A percentile compares a stretch with the other conserved stretches of the same genome.
Conservation (phyloP, 2,113 vertebrate genomes). For the Rhinogobius similis region DNA sequence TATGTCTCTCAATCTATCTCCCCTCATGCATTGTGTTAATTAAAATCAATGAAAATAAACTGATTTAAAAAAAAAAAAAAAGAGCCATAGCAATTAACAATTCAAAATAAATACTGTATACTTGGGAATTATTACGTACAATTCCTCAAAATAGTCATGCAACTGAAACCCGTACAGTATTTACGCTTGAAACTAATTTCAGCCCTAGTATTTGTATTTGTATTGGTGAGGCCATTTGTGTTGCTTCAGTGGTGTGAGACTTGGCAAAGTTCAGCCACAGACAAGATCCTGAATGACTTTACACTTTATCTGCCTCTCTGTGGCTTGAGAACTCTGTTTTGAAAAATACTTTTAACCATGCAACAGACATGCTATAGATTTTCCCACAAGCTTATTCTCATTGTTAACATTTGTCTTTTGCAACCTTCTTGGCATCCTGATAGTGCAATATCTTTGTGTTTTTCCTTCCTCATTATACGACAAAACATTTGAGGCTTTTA, state of each 20-base stretch:
- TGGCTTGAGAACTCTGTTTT: conserved; percentile 63
- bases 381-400: conserved; percentile 66
- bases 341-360: conserved; percentile 57
- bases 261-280: conserved; percentile 56
- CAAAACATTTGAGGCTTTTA: conserved; percentile 2
- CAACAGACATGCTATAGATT: conserved; percentile 59
- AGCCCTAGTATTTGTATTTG: no score
- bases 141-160: background rate
- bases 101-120: background rate
- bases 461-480: conserved; percentile 26
- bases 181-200: no score
- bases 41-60: no score
- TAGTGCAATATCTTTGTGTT: conserved; percentile 32
- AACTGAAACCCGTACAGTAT: background rate
- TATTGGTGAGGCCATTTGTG: conserved; percentile 26
- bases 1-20: no score
- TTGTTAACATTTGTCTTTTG: conserved; percentile 49
- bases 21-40: no score
- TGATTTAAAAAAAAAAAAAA: no score
- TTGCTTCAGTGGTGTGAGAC: conserved; percentile 18
- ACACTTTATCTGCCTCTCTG: conserved; percentile 60
- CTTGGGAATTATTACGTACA: no score
- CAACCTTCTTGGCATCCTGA: conserved; percentile 33
- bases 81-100: background rate
- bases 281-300: conserved; percentile 63